Conservation (phyloP, 2,797 vertebrate genomes). For the Threskiornis aethiopicus region DNA sequence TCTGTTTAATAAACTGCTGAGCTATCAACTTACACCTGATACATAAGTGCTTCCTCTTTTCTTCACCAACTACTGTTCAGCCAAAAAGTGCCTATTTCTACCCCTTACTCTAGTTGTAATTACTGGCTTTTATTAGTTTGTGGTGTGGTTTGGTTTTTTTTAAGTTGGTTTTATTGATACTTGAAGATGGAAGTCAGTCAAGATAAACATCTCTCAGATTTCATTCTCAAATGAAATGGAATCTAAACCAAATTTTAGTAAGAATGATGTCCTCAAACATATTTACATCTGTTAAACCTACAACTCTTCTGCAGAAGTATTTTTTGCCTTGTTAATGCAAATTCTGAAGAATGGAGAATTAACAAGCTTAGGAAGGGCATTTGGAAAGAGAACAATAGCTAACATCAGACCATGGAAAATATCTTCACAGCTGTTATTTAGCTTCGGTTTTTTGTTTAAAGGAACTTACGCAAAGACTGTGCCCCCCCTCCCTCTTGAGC, state of each 20-base stretch:
- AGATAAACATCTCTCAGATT: neutral
- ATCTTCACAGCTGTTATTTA: neutral
- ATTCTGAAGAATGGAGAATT: neutral
- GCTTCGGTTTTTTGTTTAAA: neutral
- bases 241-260: neutral
- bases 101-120: neutral
- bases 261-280: neutral
- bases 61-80: neutral
- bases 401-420: neutral
- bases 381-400: neutral
- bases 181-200: neutral
- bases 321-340: neutral
- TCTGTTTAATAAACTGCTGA: neutral
- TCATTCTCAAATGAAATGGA: neutral
- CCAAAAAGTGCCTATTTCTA: neutral
- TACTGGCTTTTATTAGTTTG: neutral
- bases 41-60: neutral
- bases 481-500: neutral
- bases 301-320: neutral
- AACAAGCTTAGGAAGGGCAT: neutral
- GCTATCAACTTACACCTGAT: neutral
- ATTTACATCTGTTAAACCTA: neutral
- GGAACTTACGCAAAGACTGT: neutral
- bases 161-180: neutral
- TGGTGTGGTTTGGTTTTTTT: neutral